Conservation (phyloP, 2,888 invertebrate genomes). For the Parascotia fuliginaria region DNA sequence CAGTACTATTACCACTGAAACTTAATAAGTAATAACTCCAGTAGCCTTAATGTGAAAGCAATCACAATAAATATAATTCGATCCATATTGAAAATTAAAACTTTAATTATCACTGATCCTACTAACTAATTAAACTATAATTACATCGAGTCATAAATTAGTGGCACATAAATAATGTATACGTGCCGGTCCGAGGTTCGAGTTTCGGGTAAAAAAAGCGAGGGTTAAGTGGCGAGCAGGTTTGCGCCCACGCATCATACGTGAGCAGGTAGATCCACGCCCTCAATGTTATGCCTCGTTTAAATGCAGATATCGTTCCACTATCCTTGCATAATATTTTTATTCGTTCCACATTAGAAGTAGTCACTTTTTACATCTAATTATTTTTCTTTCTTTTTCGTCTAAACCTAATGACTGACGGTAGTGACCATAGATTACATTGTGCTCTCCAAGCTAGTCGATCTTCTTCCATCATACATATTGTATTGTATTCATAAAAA, state of each 20-base stretch:
- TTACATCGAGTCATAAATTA: conserved; percentile 27
- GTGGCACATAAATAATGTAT: conserved; percentile 31
- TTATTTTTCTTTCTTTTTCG: too few relatives aligned
- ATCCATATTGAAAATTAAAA: conserved; percentile 1
- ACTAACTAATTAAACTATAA: conserved; percentile 23
- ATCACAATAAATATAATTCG: conserved; percentile 6
- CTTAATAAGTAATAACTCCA: background rate
- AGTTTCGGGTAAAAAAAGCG: conserved; percentile 9
- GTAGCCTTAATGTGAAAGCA: background rate
- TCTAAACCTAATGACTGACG: too few relatives aligned
- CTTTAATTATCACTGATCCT: conserved; percentile 4
- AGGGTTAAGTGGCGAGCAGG: conserved; percentile 16
- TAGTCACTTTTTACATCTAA: too few relatives aligned
- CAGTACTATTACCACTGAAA: too few relatives aligned
- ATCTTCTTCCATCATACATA: too few relatives aligned
- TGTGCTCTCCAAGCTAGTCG: too few relatives aligned
- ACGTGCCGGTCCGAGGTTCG: conserved; percentile 13
- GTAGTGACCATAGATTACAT: too few relatives aligned
- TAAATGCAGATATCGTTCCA: background rate
- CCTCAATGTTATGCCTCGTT: conserved; percentile 19
- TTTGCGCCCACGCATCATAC: conserved; percentile 17
- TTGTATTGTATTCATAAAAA: too few relatives aligned
- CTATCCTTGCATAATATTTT: background rate
- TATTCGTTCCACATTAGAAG: too few relatives aligned
- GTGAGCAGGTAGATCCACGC: conserved; percentile 14